These are phyloP conservation scores for Temnothorax unifasciatus DNA, from an alignment of 2,888 invertebrate species.

Conservation along the genomic window DNA sequence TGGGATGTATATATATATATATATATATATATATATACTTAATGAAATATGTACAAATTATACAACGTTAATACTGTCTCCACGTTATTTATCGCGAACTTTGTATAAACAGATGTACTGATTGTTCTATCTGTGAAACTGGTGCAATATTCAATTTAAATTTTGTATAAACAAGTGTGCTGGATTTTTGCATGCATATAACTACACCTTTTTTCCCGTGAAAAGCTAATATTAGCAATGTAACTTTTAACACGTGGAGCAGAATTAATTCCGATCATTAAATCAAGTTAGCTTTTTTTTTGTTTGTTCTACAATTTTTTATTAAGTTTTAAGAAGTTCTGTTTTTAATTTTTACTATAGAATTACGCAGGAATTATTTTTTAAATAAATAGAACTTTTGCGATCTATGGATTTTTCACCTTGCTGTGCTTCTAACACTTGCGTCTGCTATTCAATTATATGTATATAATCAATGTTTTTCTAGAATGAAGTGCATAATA, in stretches of 20 bases:
- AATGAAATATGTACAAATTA: neutral
- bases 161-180: constrained; percentile 5
- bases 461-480: neutral
- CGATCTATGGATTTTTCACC: neutral
- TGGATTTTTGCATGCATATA: neutral
- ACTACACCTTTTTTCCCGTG: neutral
- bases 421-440: neutral
- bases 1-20: neutral
- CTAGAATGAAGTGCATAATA: neutral
- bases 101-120: constrained; percentile 3
- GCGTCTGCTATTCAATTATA: neutral
- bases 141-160: neutral
- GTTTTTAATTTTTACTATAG: neutral
- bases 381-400: neutral
- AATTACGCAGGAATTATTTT: neutral
- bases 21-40: neutral
- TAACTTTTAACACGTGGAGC: neutral
- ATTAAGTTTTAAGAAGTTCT: neutral
- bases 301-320: neutral
- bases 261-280: neutral
- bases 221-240: neutral
- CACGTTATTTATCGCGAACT: neutral
- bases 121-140: neutral
- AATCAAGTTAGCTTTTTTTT: neutral
- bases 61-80: neutral